Evolutionary conservation across 2,113 vertebrate species (phyloP).

Genomic region (Colistium nudipinnis): DNA sequence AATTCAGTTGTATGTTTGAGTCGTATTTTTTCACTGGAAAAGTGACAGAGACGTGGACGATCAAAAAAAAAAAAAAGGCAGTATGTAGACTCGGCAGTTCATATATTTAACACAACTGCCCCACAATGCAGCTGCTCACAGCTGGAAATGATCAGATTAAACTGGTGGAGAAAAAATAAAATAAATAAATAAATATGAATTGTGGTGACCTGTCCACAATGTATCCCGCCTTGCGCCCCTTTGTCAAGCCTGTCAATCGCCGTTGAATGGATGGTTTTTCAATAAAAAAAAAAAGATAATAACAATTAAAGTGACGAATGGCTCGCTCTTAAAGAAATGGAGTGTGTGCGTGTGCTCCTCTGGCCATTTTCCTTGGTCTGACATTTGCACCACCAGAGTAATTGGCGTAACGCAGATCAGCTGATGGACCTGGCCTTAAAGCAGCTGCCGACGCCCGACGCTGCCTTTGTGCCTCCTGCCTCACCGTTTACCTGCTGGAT

Average conservation of each 20-base stretch:
- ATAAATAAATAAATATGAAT: too few relatives aligned
- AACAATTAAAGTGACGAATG: neutral
- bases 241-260: slow-evolving; percentile 76
- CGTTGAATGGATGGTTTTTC: slow-evolving; percentile 71
- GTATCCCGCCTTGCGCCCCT: too few relatives aligned
- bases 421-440: slow-evolving; percentile 15
- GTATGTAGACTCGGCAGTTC: too few relatives aligned
- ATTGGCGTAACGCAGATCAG: slow-evolving; percentile 49
- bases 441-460: neutral
- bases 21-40: too few relatives aligned
- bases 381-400: slow-evolving; percentile 1
- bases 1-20: too few relatives aligned
- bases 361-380: neutral
- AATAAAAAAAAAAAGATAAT: slow-evolving; percentile 59
- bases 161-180: too few relatives aligned
- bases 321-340: neutral
- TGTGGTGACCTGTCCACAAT: too few relatives aligned
- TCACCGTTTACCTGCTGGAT: neutral
- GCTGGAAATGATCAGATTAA: too few relatives aligned
- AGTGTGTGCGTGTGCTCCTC: neutral
- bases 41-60: too few relatives aligned
- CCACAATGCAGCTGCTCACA: too few relatives aligned
- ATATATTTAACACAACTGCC: too few relatives aligned
- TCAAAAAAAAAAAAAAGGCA: too few relatives aligned
- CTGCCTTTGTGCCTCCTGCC: neutral